Base-by-base conservation (phyloP, 2,888 invertebrate species). In the Balanococcus diminutus region DNA sequence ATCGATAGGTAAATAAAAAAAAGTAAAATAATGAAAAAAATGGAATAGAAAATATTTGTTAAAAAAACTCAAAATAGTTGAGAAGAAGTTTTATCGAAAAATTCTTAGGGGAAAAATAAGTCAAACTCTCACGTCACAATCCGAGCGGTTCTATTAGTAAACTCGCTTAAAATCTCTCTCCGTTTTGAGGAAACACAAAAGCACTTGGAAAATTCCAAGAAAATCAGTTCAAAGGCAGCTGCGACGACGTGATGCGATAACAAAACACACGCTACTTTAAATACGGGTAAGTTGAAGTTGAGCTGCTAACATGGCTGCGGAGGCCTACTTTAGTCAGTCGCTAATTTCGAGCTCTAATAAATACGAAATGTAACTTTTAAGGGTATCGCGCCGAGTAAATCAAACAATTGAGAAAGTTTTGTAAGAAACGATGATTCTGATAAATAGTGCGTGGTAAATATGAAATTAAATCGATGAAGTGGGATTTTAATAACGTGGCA, bases 391-490 rank as follows among this genome's bases (percentile, higher is more conserved):
- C 51, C 61, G 25, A 67, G 14, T 67, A 67, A 67, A 67, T 67
- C 61, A 67, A 67, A 67, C 61, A 67, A 67, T 67, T 28, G 61
- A 11, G 61, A 67, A 67, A 67, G 61, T 67, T 67, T 28, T 1
- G 61, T 25, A 67, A 67, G 22, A 56, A 67, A 28, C 22, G 3
- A 28, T 28, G 28, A 67, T 67, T 67, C 61, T 28, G 61, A 67
- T 14, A 28, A 67, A 67, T 25, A 67, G 28, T 67, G 28, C 61
- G 61, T 28, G 61, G 61, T 67, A 67, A 67, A 67, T 67, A 67
- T 67, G 61, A 67, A 67, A 67, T 67, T 67, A 67, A 67, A 67
- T 67, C 61, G 61, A 67, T 67, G 61, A 67, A 67, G 61, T 67
- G 25, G 61, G 61, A 67, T 67, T 28, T 28, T 67, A 67, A 67